Evolutionary conservation across 2,797 vertebrate genomes (phyloP).

Genomic region (Sparidentex hasta): DNA sequence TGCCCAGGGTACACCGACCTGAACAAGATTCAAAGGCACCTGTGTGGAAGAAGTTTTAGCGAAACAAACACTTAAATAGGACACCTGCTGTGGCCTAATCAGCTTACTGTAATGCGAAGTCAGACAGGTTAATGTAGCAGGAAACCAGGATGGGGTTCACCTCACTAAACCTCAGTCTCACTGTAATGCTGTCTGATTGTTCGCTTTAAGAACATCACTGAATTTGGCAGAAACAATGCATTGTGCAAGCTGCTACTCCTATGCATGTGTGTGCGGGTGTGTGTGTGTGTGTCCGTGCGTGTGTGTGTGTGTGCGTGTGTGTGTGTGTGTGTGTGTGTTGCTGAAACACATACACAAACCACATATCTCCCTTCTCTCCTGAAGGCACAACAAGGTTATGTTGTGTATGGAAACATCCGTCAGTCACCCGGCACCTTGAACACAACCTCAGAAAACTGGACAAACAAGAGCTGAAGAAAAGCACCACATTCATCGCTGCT

Average conservation of each 20-base stretch:
- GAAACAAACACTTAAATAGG: conserved; percentile 67
- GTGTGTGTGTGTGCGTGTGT: background rate
- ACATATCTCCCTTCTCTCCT: conserved; percentile 4
- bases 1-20: conserved; percentile 44
- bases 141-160: conserved; percentile 58
- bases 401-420: conserved; percentile 68
- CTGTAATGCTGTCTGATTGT: conserved; percentile 48
- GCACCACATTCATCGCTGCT: background rate
- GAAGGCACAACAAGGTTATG: conserved; percentile 68
- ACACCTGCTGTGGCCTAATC: conserved; percentile 70
- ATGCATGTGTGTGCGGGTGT: conserved; percentile 8
- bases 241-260: conserved; percentile 8
- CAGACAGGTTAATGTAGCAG: conserved; percentile 75
- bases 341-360: conserved; percentile 16
- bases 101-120: conserved; percentile 71
- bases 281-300: conserved; percentile 12
- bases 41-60: conserved; percentile 52
- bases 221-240: conserved; percentile 19
- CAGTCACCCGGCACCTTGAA: conserved; percentile 18
- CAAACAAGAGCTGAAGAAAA: background rate
- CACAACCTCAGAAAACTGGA: conserved; percentile 22
- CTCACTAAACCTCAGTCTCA: conserved; percentile 35
- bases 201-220: conserved; percentile 11
- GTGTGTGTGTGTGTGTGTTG: conserved; percentile 6
- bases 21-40: conserved; percentile 26